Conservation (phyloP, 1,140 invertebrate species). For the Elymnias hypermnestra region DNA sequence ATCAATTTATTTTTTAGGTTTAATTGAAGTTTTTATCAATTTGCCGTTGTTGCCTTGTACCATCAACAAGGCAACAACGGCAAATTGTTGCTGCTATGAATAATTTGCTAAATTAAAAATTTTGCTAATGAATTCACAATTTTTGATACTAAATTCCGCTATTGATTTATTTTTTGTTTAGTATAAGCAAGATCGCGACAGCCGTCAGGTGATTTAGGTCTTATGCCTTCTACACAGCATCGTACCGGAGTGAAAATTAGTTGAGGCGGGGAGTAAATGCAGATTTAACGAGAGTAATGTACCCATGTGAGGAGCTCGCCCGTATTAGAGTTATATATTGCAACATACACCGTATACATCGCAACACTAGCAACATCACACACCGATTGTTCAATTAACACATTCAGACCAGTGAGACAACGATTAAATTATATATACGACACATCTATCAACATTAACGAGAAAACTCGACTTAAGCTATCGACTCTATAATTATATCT, state of each 20-base stretch:
- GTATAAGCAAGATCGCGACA: no score
- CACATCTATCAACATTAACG: background rate
- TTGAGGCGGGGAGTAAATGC: background rate
- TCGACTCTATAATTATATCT: background rate
- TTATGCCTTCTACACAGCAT: no score
- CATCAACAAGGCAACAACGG: no score
- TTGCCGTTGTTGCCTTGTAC: no score
- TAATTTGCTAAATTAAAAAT: no score
- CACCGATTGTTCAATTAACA: slow-evolving; percentile 11
- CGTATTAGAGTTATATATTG: background rate
- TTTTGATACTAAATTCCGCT: no score
- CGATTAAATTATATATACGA: background rate
- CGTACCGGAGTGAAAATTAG: background rate
- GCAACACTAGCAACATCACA: slow-evolving; percentile 9
- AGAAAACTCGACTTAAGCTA: slow-evolving; percentile 1
- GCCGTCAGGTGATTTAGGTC: no score
- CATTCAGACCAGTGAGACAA: slow-evolving; percentile 20
- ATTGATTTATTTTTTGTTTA: no score
- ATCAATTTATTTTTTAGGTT: no score
- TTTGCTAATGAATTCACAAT: no score
- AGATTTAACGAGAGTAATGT: background rate
- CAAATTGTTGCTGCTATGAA: no score
- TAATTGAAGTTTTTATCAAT: no score
- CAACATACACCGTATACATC: slow-evolving; percentile 9
- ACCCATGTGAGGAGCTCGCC: background rate